Evolutionary conservation across 2,888 invertebrate species (phyloP), one percentile per base, ranked within the genome.

Genomic region (Bunonema sp.): DNA sequence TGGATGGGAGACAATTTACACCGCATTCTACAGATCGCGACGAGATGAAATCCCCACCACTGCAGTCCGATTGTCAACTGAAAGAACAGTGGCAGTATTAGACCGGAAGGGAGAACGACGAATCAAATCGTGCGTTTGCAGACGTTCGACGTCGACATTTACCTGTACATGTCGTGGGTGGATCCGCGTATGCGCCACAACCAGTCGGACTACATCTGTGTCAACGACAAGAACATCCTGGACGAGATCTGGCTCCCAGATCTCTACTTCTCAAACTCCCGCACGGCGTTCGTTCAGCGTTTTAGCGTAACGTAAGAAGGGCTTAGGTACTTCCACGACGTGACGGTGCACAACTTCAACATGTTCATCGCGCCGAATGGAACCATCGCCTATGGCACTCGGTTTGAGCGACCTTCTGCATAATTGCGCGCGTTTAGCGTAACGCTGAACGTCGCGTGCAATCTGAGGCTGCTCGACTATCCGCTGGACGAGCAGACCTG

Each of bases 401-500:
- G 8, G 8, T 35, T 26, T 26, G 12, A 26, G 12, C 28, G 8
- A 10, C 15, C 32, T 15, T 32, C 32, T 12, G n/a, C n/a, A 15
- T 32, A 16, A 8, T 32, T 16, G 10, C n/a, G 5, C 16, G 8
- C 4, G 39, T 39, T 21, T 31, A 48, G 49, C 24, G 48, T 49
- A n/a, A 49, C 91, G 4, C 88, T 91, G 34, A 91, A 91, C 1
- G 76, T 93, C 50, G 91, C 93, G 51, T 93, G 93, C 75, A 91
- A 91, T 88, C 91, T 93, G 89, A 89, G 93, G 73, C 78, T 93
- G 28, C 91, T 91, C 73, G 87, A 93, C 74, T 93, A 93, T 74
- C 93, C 93, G 1, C 76, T 93, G 54, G 93, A 93, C 74, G 83
- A 83, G 58, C 93, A 93, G 75, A 89, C 89, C 73, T 93, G 93